Percentiles rank a stretch among this genome's conserved stretches.
These are phyloP conservation scores for Strongylocentrotus purpuratus DNA, from an alignment of 35 echinoderm and acorn worm species.

Conservation along the genomic window DNA sequence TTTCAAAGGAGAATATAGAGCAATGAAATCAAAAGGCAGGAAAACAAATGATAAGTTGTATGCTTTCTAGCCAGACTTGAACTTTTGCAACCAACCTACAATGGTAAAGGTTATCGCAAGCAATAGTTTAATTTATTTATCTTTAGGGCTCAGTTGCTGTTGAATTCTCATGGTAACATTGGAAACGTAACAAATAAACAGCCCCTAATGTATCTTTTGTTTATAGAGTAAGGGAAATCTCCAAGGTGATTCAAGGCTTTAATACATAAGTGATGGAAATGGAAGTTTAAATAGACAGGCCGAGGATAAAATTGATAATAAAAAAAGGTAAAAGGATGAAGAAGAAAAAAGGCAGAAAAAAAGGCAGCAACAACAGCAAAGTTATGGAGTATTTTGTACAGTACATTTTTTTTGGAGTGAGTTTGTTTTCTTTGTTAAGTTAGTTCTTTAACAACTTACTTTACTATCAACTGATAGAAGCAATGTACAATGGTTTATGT, in stretches of 20 bases:
- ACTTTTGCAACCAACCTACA: not conserved
- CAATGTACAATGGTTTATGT: not conserved
- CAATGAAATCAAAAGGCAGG: too few species aligned
- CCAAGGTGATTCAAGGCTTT: not conserved
- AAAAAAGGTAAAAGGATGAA: too few species aligned
- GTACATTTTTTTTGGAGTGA: not conserved
- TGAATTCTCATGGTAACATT: not conserved
- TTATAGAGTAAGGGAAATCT: not conserved
- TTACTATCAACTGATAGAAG: not conserved
- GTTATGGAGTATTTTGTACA: not conserved
- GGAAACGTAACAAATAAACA: not conserved
- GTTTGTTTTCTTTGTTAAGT: not conserved
- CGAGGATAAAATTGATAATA: too few species aligned
- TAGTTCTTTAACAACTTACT: not conserved
- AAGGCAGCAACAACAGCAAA: not conserved
- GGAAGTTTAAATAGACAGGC: not conserved
- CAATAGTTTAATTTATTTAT: too few species aligned
- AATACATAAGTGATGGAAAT: not conserved
- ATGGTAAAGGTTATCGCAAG: not conserved
- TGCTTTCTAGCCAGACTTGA: not conserved
- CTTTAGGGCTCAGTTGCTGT: not conserved
- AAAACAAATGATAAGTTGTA: not conserved
- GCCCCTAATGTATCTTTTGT: not conserved
- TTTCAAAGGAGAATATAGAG: too few species aligned
- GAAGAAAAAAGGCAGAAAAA: not conserved